These are phyloP conservation scores for Drosophila neocordata DNA, from an alignment of 1,140 invertebrate genomes.

Conservation along the genomic window DNA sequence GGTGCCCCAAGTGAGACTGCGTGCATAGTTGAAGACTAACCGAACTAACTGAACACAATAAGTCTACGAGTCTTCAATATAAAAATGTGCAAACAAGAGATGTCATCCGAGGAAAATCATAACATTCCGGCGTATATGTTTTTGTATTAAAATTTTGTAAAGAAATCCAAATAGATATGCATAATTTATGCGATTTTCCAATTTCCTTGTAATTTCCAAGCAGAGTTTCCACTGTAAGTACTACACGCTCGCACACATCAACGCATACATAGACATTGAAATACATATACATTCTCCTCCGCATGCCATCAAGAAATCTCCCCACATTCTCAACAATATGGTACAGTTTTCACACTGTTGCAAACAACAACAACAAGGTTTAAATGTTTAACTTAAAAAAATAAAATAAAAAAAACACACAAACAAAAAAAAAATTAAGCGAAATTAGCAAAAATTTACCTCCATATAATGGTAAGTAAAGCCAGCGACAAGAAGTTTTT, in stretches of 20 bases:
- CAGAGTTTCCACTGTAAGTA: conserved; percentile 2
- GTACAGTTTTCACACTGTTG: conserved; percentile 65
- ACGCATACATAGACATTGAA: background rate
- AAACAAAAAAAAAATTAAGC: conserved; percentile 33
- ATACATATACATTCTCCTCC: conserved; percentile 8
- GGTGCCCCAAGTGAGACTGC: too few species aligned
- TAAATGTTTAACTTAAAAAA: conserved; percentile 27
- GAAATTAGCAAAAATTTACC: conserved; percentile 35
- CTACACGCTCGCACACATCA: conserved; percentile 3
- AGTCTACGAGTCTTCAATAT: too few species aligned
- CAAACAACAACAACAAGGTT: conserved; percentile 11
- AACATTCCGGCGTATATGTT: too few species aligned
- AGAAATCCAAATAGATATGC: too few species aligned
- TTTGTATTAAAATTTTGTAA: too few species aligned
- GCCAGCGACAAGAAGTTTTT: background rate
- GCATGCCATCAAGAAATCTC: conserved; percentile 10
- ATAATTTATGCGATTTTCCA: background rate
- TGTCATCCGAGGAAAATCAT: too few species aligned
- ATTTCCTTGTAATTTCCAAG: background rate
- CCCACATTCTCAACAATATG: conserved; percentile 56
- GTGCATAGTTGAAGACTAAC: too few species aligned
- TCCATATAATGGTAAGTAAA: conserved; percentile 5
- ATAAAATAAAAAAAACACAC: conserved; percentile 29
- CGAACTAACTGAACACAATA: too few species aligned
- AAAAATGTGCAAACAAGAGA: too few species aligned